Base-by-base conservation (phyloP, 1,140 invertebrate genomes). In the Drosophila pseudoananassae region DNA sequence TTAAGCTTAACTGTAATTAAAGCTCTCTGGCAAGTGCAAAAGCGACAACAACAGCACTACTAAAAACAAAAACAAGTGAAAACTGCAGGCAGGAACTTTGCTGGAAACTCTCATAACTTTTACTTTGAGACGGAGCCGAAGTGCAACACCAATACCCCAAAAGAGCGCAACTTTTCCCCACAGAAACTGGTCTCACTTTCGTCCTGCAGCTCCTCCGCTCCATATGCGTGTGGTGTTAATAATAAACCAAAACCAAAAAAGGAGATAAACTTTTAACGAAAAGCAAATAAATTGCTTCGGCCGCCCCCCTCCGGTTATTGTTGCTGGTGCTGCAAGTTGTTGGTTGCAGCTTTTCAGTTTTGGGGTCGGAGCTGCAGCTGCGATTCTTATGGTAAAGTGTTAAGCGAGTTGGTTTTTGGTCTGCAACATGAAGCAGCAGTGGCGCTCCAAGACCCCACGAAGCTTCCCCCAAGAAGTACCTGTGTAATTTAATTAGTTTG, bases 1-100 rank as follows among this genome's bases (percentile, higher is more conserved):
- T 88, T 78, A 87, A 82, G 83, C 78, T 87, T 82, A 88, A 87
- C 56, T 78, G 70, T 88, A 87, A 87, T 87, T 87, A 87, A 87
- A 88, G 82, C 78, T 76, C 71, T 75, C 78, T 78, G 60, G 57
- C 50, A 78, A 82, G 74, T 64, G 61, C 49, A 64, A 56, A 36
- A 56, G 79, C 38, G 71, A 20, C 57, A 31, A 46, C 17, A 27
- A 31, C 36, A 58, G 46, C 15, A 36, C 29, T 17, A 36, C 29
- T 17, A 14, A 14, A 9, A 40, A 43, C 20, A 63, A 47, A 8
- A 50, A 54, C 47, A 70, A 63, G 38, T 15, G 12, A 52, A 60
- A 71, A 53, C 54, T 76, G 65, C 53, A 68, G 51, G 31, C 38
- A 29, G 51, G 76, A 84, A 60, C 84, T 75, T 84, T 82, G 43